A percentile compares a stretch with the other conserved stretches of the same genome.
Conservation (phyloP, 1,140 invertebrate genomes). For the Diabrotica virgifera region DNA sequence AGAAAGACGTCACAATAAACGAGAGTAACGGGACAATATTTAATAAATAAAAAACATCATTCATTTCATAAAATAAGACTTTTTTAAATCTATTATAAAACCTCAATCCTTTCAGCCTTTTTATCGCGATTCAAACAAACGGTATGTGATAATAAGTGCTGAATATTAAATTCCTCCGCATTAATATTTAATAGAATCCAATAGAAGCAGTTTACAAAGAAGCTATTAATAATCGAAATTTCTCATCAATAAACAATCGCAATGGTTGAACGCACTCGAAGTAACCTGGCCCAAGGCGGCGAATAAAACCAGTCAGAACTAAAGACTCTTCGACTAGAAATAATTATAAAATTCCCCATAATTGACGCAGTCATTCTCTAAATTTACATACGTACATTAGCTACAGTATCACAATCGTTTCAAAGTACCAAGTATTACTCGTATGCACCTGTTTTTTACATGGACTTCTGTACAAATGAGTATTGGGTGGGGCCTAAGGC, state of each 20-base stretch:
- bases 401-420: constrained; percentile 24
- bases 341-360: constrained; percentile 35
- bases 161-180: constrained; percentile 1
- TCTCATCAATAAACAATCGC: constrained; percentile 18
- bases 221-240: constrained; percentile 13
- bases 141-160: background rate
- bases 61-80: no score
- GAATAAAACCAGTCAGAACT: constrained; percentile 18
- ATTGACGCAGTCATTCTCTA: constrained; percentile 31
- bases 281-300: background rate
- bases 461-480: constrained; percentile 29
- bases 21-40: no score
- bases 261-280: constrained; percentile 12
- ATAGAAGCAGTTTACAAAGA: constrained; percentile 10
- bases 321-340: constrained; percentile 9
- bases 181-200: constrained; percentile 2
- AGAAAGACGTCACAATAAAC: no score
- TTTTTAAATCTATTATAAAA: no score
- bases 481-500: constrained; percentile 36
- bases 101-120: no score
- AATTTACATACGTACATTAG: constrained; percentile 36
- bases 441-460: constrained; percentile 22
- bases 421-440: background rate
- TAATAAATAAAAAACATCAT: no score
- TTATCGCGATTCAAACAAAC: no score